Evolutionary conservation across 2,797 vertebrate species (phyloP).

Genomic region (Propithecus deckenii): DNA sequence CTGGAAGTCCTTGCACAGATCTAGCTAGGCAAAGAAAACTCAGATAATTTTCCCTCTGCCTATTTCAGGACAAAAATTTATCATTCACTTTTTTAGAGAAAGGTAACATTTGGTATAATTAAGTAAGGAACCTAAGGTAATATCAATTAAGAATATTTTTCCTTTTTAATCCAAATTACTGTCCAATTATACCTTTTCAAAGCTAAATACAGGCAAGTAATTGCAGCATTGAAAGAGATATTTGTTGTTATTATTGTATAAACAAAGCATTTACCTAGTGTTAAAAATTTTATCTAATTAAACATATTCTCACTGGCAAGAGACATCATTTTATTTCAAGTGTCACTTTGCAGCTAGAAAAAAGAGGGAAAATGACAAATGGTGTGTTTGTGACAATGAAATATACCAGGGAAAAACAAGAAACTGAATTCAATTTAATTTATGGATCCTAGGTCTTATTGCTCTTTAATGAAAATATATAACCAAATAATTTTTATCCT

Average conservation of each 20-base stretch:
- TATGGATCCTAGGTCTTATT: neutral
- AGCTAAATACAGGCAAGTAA: neutral
- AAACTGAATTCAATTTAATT: neutral
- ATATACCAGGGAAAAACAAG: neutral
- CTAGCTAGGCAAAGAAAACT: neutral
- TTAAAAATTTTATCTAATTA: conserved; percentile 11
- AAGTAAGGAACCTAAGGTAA: neutral
- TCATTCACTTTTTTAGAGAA: neutral
- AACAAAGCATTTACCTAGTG: neutral
- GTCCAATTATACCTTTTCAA: neutral
- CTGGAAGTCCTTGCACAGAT: neutral
- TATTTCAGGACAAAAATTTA: neutral
- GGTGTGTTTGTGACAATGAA: neutral
- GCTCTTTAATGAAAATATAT: neutral
- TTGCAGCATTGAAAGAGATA: neutral
- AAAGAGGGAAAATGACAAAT: neutral
- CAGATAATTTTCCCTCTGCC: neutral
- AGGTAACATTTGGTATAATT: neutral
- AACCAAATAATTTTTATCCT: neutral
- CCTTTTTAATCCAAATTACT: neutral
- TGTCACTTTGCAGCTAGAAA: neutral
- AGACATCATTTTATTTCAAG: conserved; percentile 25
- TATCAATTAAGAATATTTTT: neutral
- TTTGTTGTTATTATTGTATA: neutral
- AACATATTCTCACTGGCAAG: neutral